Evolutionary conservation across 2,888 invertebrate species (phyloP), one percentile per base, ranked within the genome.

Genomic region (Metellina segmentata): DNA sequence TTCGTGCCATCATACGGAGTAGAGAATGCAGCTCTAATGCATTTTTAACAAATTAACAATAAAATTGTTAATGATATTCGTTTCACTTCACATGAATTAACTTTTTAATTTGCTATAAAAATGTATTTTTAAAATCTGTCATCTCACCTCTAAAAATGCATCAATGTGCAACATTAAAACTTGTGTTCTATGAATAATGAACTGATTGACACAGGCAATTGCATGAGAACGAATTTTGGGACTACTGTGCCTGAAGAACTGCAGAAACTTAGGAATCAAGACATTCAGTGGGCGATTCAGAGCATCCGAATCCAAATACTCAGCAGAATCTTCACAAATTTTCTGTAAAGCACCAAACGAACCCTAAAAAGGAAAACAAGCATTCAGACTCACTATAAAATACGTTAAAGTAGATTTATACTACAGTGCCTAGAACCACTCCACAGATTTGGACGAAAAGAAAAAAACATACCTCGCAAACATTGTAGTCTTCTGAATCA

Each of bases 311-410:
- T 99, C 99, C 93, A 99, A 95, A 86, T 97, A 96, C 94, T 99
- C 99, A 0, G 98, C 97, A 48, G 98, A 98, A 95, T 99, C 99
- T 96, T 99, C 99, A 95, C 99, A 99, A 85, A 99, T 99, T 95
- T 99, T 99, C 95, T 99, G 99, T 93, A 99, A 95, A 19, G 99
- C 99, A 94, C 99, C 99, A 95, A 99, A 99, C 75, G 99, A 98
- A 94, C 99, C 99, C 96, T 97, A 94, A 52, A 61, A 75, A 82
- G 95, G 69, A 77, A 20, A 16, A 69, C 16, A n/a, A n/a, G n/a
- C n/a, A 9, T 53, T 8, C 19, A 52, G 11, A 51, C 19, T 19
- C 19, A 81, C 16, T 53, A 0, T 53, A 53, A 8, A 53, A 53
- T n/a, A 19, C 11, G 20, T 20, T 20, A n/a, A 6, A 74, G 1